Conservation (phyloP, 2,797 vertebrate genomes). For the Alca torda region DNA sequence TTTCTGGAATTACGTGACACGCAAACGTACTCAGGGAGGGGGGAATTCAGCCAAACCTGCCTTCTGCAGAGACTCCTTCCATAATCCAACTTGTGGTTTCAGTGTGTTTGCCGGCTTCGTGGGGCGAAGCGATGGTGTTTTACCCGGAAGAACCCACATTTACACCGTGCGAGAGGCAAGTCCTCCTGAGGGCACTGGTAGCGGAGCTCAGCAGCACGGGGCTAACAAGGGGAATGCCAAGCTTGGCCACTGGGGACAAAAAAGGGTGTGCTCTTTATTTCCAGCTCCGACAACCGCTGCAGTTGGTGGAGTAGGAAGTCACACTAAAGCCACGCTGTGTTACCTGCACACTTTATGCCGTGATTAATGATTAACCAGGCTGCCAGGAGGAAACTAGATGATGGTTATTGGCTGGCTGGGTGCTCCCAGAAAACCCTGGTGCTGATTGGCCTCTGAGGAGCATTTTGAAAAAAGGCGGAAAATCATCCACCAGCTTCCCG, state of each 20-base stretch:
- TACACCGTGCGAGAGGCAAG: neutral
- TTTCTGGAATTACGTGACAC: neutral
- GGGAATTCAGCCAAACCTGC: neutral
- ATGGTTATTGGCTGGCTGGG: rapidly evolving
- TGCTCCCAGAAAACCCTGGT: neutral
- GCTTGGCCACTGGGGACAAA: neutral
- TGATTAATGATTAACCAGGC: neutral
- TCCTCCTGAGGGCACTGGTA: rapidly evolving
- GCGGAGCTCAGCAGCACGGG: neutral
- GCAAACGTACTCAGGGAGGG: neutral
- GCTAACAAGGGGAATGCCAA: neutral
- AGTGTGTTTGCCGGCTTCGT: neutral
- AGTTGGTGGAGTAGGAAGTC: rapidly evolving
- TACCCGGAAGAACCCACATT: neutral
- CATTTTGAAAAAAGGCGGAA: rapidly evolving
- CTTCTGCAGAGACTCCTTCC: neutral
- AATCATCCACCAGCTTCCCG: rapidly evolving
- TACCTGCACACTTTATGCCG: rapidly evolving
- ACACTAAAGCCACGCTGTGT: rapidly evolving
- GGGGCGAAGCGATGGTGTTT: neutral
- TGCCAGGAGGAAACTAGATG: no score
- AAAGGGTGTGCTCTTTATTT: rapidly evolving
- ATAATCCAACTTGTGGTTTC: rapidly evolving
- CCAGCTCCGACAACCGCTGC: neutral
- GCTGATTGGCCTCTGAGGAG: rapidly evolving